These are phyloP conservation scores for Euschistus heros DNA, from an alignment of 1,140 invertebrate species.

Conservation along the genomic window DNA sequence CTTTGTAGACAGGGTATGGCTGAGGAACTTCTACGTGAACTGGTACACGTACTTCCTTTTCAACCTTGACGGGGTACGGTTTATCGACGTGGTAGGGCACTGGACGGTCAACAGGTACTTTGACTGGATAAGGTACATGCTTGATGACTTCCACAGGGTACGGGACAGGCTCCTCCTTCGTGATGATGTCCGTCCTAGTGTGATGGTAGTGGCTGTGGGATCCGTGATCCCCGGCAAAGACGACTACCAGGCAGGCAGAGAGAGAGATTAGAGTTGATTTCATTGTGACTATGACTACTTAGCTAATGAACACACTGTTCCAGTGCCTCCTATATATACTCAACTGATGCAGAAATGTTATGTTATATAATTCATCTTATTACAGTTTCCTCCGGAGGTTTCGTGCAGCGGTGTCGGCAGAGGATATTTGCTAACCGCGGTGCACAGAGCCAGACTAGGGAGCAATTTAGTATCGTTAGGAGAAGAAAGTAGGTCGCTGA, in stretches of 20 bases:
- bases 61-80: background rate
- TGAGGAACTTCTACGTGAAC: background rate
- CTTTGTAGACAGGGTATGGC: slow-evolving; percentile 8
- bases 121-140: slow-evolving; percentile 1
- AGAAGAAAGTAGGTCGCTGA: no score
- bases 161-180: background rate
- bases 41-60: slow-evolving; percentile 1
- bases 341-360: no score
- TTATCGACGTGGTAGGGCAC: background rate
- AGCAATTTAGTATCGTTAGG: no score
- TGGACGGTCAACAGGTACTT: background rate
- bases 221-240: background rate
- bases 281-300: no score
- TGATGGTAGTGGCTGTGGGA: background rate
- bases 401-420: no score
- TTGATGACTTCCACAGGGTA: background rate
- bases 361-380: no score
- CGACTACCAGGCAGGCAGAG: background rate
- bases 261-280: background rate
- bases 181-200: background rate
- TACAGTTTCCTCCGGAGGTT: no score
- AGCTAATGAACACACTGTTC: no score
- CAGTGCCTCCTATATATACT: no score
- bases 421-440: no score
- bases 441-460: no score